Evolutionary conservation across 2,888 invertebrate genomes (phyloP).

Genomic region (Aporophyla lueneburgensis): DNA sequence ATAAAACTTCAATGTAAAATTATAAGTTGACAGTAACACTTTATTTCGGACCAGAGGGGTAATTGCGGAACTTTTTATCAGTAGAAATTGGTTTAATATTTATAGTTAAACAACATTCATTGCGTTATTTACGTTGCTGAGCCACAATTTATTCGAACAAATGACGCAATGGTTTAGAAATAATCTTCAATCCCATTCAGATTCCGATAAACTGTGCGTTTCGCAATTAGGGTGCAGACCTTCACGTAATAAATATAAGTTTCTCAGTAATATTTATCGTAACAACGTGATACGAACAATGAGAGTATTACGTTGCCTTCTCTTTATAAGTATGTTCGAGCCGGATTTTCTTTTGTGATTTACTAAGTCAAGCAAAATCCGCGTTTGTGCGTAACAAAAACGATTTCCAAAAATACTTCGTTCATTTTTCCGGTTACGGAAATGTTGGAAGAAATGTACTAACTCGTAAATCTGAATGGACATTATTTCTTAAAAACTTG

Average conservation of each 20-base stretch:
- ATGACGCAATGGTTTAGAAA: too few relatives aligned
- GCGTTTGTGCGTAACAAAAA: not conserved
- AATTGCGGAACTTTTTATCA: too few relatives aligned
- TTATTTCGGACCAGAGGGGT: not conserved
- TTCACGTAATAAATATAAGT: conserved; percentile 4
- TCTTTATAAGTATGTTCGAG: not conserved
- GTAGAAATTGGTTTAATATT: too few relatives aligned
- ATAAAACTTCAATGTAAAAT: not conserved
- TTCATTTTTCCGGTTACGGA: not conserved
- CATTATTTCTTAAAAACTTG: not conserved
- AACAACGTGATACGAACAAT: conserved; percentile 26
- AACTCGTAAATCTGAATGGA: not conserved
- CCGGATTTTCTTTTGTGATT: not conserved
- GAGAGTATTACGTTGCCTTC: not conserved
- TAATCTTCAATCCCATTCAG: too few relatives aligned
- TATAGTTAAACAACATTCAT: too few relatives aligned
- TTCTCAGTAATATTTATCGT: conserved; percentile 26
- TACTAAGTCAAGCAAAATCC: not conserved
- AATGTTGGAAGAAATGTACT: not conserved
- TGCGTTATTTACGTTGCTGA: too few relatives aligned
- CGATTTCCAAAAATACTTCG: not conserved
- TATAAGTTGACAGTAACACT: not conserved
- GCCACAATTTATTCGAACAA: too few relatives aligned
- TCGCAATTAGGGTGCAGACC: too few relatives aligned
- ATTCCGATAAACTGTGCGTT: too few relatives aligned